A percentile compares a stretch with the other conserved stretches of the same genome.
These are phyloP conservation scores for Solenodon paradoxus DNA, from an alignment of 2,113 vertebrate genomes.

Conservation along the genomic window DNA sequence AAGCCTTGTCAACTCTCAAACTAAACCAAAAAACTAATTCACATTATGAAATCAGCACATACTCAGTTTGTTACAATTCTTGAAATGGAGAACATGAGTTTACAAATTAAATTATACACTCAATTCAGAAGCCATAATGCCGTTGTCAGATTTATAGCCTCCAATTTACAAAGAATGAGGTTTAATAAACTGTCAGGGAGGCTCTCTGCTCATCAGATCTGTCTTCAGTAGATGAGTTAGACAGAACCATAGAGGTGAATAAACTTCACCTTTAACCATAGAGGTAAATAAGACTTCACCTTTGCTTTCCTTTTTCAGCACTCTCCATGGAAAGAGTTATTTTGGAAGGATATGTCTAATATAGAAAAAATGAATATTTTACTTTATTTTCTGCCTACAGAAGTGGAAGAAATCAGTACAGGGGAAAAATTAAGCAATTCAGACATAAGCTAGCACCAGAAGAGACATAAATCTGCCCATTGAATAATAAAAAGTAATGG, in stretches of 20 bases:
- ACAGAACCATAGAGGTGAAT: not conserved
- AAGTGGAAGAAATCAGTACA: not conserved
- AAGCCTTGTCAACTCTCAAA: constrained; percentile 12
- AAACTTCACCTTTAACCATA: not conserved
- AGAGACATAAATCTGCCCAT: not conserved
- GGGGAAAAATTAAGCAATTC: not conserved
- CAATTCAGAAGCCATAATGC: not conserved
- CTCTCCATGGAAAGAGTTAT: not conserved
- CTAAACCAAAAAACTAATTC: constrained; percentile 37
- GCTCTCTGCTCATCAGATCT: not conserved
- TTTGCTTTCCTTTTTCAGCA: not conserved
- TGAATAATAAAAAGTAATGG: not conserved
- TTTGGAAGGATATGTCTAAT: not conserved
- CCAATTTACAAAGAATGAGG: not conserved
- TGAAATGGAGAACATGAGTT: constrained; percentile 19
- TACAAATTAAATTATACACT: constrained; percentile 60
- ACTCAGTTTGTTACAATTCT: constrained; percentile 8
- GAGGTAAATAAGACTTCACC: not conserved
- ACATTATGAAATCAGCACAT: constrained; percentile 43
- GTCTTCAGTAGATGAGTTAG: not conserved
- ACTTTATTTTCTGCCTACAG: not conserved
- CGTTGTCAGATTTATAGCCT: constrained; percentile 32
- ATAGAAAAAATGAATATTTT: not conserved
- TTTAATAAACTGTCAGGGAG: not conserved
- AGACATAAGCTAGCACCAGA: not conserved